Evolutionary conservation across 2,113 vertebrate species (phyloP).

Genomic region (Erpornis zantholeuca): DNA sequence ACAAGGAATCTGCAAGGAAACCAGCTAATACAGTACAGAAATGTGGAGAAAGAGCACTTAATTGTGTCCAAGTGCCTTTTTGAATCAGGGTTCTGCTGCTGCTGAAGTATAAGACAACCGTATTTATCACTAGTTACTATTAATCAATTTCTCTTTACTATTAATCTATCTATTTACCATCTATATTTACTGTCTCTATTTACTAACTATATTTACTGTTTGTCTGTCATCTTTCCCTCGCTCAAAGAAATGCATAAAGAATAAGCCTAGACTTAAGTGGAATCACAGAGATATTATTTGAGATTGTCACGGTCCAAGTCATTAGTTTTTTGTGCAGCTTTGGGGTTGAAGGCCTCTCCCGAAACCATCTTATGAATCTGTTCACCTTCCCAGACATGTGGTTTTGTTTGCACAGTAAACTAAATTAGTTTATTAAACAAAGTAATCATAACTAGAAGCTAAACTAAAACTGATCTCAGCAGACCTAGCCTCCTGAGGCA

Average conservation of each 20-base stretch:
- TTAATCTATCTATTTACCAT: not conserved
- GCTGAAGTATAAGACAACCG: not conserved
- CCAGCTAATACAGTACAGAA: not conserved
- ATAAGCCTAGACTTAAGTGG: not conserved
- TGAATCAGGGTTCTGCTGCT: not conserved
- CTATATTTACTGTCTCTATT: not conserved
- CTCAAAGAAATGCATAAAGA: not conserved
- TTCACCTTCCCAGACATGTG: not conserved
- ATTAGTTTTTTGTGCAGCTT: not conserved
- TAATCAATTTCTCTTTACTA: not conserved
- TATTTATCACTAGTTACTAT: not conserved
- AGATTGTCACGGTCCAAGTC: not conserved
- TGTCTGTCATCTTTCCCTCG: not conserved
- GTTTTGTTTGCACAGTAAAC: constrained; percentile 24
- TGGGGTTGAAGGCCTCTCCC: not conserved
- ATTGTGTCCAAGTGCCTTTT: not conserved
- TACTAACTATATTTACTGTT: not conserved
- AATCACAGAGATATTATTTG: not conserved
- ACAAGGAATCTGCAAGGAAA: not conserved
- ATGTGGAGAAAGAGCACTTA: not conserved
- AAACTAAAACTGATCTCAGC: not conserved
- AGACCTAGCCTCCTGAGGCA: not conserved
- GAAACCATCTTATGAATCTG: not conserved
- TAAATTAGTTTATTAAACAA: constrained; percentile 7
- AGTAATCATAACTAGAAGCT: not conserved